These are phyloP conservation scores for Momotus momota DNA, from an alignment of 2,797 vertebrate species.

Conservation along the genomic window DNA sequence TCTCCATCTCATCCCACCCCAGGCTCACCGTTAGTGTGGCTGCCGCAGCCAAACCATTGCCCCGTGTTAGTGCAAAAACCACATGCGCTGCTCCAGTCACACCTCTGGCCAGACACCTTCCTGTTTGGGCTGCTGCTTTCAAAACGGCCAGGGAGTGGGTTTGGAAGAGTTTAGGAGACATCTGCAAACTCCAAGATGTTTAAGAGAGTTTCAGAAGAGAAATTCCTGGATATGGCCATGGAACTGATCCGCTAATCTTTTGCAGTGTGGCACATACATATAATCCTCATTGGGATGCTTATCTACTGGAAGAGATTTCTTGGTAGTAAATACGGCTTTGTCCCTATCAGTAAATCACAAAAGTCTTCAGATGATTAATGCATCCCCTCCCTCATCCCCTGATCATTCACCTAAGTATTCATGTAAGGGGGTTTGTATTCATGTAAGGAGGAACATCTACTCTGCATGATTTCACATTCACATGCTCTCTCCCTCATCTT, in stretches of 20 bases:
- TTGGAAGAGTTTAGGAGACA: background rate
- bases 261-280: background rate
- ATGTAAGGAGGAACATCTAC: background rate
- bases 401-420: background rate
- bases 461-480: background rate
- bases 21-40: fast-evolving
- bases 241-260: background rate
- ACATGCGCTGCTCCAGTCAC: background rate
- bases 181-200: background rate
- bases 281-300: background rate
- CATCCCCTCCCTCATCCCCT: background rate
- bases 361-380: background rate
- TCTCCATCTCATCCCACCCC: background rate
- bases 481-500: background rate
- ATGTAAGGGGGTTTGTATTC: background rate
- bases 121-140: background rate
- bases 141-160: background rate
- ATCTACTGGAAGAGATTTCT: background rate
- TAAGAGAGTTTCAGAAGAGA: background rate
- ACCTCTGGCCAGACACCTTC: background rate
- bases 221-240: background rate
- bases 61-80: background rate
- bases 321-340: background rate
- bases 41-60: background rate
- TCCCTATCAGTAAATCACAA: background rate